Percentiles rank a stretch among this genome's conserved stretches.
phyloP scores from a whole-genome alignment of 2,888 invertebrate species.

The Allophyes oxyacanthae region DNA sequence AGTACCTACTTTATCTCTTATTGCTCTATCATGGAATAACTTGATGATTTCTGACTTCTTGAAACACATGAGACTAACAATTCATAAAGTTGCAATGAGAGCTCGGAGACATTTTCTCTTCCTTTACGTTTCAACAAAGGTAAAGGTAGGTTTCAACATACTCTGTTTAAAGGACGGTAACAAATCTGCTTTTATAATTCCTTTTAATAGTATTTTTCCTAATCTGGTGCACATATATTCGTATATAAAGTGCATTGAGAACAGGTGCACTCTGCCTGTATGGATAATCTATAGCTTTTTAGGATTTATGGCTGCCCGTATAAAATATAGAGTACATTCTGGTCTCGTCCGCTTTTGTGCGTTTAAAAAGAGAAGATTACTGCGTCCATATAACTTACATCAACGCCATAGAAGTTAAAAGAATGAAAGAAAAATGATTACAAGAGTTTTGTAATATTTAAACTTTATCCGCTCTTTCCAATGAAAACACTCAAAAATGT shows the following conservation, averaged over 20 bases:
- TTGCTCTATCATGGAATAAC: too few species aligned
- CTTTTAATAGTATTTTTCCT: conserved; percentile 43
- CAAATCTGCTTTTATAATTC: too few species aligned
- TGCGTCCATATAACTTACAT: conserved; percentile 20
- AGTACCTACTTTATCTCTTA: too few species aligned
- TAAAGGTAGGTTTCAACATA: background rate
- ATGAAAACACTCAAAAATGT: too few species aligned
- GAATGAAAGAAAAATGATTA: too few species aligned
- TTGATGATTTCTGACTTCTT: too few species aligned
- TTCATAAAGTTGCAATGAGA: too few species aligned
- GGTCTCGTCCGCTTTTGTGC: conserved; percentile 43
- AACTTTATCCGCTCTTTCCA: too few species aligned
- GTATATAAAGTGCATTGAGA: conserved; percentile 51
- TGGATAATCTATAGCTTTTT: conserved; percentile 57
- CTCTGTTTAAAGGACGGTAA: too few species aligned
- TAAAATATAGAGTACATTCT: conserved; percentile 50
- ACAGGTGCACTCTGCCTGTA: conserved; percentile 56
- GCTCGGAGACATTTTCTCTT: too few species aligned
- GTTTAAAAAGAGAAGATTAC: conserved; percentile 41
- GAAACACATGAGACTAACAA: too few species aligned
- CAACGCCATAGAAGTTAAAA: conserved; percentile 4
- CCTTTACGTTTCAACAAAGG: background rate
- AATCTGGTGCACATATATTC: conserved; percentile 40
- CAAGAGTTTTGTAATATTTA: too few species aligned
- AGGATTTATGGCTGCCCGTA: conserved; percentile 52